A percentile compares a stretch with the other conserved stretches of the same genome.
Conservation (phyloP, 2,797 vertebrate species). For the Sebastolobus alascanus region DNA sequence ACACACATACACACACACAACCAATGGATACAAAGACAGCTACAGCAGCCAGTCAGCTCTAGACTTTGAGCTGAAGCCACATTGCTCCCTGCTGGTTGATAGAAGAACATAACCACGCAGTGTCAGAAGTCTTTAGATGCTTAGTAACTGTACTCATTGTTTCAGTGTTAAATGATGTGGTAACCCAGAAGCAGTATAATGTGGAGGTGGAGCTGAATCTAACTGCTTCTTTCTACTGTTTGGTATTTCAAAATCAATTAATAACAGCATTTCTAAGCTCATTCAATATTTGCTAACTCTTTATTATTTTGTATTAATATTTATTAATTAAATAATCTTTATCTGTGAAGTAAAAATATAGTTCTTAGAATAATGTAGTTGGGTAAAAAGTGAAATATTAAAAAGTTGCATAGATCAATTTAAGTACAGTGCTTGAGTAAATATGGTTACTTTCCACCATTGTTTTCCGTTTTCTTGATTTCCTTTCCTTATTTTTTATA, state of each 20-base stretch:
- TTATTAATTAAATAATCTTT: too few species aligned
- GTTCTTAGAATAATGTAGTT: background rate
- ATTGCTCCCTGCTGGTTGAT: slow-evolving; percentile 69
- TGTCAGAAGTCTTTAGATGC: background rate
- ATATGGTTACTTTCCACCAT: background rate
- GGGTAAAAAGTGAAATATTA: background rate
- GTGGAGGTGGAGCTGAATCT: background rate
- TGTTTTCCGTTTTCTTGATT: background rate
- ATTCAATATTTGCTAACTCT: background rate
- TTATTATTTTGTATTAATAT: too few species aligned
- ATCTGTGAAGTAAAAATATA: background rate
- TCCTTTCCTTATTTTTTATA: background rate
- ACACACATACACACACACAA: slow-evolving; percentile 8
- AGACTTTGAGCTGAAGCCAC: slow-evolving; percentile 50
- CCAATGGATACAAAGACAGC: background rate
- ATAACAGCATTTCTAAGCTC: background rate
- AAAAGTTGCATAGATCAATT: background rate
- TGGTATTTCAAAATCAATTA: background rate
- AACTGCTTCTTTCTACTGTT: background rate
- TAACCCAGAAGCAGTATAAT: background rate
- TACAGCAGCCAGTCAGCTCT: background rate
- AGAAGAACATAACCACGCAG: background rate
- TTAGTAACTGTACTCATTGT: background rate
- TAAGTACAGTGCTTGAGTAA: background rate
- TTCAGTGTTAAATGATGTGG: background rate